Conservation (phyloP, 2,113 vertebrate species). For the Aramus guarauna region DNA sequence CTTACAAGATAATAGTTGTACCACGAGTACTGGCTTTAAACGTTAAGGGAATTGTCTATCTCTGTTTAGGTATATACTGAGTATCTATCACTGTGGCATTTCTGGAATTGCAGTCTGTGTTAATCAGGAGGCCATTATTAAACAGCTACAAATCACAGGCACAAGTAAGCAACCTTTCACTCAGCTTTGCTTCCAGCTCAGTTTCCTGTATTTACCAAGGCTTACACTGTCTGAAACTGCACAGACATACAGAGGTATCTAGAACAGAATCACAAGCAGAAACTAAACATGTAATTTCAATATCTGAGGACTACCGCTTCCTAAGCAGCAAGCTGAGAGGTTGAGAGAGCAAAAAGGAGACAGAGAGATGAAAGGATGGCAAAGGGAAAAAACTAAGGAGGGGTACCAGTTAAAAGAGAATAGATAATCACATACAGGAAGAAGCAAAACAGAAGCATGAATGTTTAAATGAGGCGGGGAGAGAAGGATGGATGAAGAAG, state of each 20-base stretch:
- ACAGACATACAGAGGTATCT: not conserved
- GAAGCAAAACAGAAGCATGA: constrained; percentile 14
- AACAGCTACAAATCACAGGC: constrained; percentile 7
- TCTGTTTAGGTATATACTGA: not conserved
- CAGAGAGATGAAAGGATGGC: constrained; percentile 12
- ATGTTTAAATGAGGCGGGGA: not conserved
- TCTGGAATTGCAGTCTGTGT: constrained; percentile 13
- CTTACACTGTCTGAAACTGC: not conserved
- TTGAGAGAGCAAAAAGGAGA: not conserved
- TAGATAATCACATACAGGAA: not conserved
- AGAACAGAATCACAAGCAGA: not conserved
- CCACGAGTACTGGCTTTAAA: not conserved
- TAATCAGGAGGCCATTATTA: constrained; percentile 41
- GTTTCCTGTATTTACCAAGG: not conserved
- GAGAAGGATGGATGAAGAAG: not conserved
- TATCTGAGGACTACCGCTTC: constrained; percentile 3
- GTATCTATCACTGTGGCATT: constrained; percentile 7
- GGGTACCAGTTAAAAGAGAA: constrained; percentile 14
- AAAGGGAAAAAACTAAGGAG: not conserved
- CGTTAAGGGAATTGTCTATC: not conserved
- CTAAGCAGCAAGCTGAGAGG: not conserved
- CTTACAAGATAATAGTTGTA: not conserved
- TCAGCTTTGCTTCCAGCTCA: not conserved
- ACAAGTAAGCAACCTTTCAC: not conserved
- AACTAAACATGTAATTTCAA: constrained; percentile 43